phyloP scores from a whole-genome alignment of 2,888 invertebrate species.

The Cephonodes hylas region DNA sequence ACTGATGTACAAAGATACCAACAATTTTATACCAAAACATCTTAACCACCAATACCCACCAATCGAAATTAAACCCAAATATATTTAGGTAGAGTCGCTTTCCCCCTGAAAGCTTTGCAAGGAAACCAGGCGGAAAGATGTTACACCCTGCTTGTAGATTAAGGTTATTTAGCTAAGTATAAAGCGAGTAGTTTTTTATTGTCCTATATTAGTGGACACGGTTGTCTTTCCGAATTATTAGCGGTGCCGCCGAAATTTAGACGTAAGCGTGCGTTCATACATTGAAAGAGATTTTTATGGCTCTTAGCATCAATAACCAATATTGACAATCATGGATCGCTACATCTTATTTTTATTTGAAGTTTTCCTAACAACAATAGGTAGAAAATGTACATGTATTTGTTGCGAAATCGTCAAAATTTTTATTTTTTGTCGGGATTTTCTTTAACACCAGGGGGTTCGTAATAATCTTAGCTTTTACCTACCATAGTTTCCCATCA shows the following conservation, averaged over 20 bases:
- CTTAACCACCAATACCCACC: slow-evolving; percentile 18
- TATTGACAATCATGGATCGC: no score
- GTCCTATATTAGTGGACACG: slow-evolving; percentile 73
- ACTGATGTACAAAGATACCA: slow-evolving; percentile 72
- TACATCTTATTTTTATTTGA: neutral
- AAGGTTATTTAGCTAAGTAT: slow-evolving; percentile 71
- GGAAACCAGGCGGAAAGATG: slow-evolving; percentile 59
- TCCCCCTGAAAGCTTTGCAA: neutral
- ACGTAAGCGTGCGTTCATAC: slow-evolving; percentile 4
- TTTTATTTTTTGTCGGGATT: no score
- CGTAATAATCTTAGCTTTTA: no score
- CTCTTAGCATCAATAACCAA: neutral
- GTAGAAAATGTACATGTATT: no score
- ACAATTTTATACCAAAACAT: slow-evolving; percentile 39
- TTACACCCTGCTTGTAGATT: slow-evolving; percentile 70
- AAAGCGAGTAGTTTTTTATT: slow-evolving; percentile 62
- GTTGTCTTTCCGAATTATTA: slow-evolving; percentile 71
- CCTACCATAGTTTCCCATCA: no score
- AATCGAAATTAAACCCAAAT: slow-evolving; percentile 18
- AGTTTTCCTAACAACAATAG: no score
- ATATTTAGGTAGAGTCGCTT: neutral
- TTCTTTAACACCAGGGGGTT: no score
- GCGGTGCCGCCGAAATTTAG: slow-evolving; percentile 18
- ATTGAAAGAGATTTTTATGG: slow-evolving; percentile 9
- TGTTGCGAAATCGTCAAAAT: no score